phyloP scores from a whole-genome alignment of 2,113 vertebrate genomes.

The Tyrannus savana region DNA sequence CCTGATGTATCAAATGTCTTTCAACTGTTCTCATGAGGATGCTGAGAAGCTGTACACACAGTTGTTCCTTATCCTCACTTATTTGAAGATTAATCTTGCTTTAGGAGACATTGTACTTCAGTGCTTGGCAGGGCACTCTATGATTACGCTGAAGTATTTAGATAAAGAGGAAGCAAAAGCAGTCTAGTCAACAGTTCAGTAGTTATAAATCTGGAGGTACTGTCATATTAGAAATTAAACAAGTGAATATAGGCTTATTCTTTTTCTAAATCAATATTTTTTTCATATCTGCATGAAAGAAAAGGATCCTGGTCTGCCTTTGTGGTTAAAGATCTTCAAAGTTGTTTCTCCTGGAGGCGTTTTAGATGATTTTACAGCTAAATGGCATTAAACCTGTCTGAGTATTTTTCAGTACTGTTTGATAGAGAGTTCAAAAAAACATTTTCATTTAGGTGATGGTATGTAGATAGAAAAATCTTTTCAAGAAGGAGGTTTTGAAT shows the following conservation, averaged over 20 bases:
- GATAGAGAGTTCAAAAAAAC: neutral
- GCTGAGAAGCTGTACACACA: neutral
- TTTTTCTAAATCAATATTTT: neutral
- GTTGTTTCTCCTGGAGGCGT: neutral
- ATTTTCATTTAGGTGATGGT: neutral
- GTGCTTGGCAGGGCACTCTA: neutral
- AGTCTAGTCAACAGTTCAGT: neutral
- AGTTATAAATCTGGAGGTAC: neutral
- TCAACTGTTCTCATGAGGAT: neutral
- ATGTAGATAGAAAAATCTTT: neutral
- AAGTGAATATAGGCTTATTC: neutral
- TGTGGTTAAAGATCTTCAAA: neutral
- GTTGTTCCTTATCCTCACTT: neutral
- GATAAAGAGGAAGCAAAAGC: neutral
- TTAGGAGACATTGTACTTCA: neutral
- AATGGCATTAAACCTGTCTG: neutral
- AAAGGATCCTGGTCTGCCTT: neutral
- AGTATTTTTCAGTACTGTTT: neutral
- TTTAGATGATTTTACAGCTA: neutral
- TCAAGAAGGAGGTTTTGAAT: neutral
- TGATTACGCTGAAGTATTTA: neutral
- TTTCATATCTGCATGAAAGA: neutral
- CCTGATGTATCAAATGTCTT: neutral
- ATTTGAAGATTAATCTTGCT: conserved; percentile 19
- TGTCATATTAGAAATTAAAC: neutral